Evolutionary conservation across 2,888 invertebrate species (phyloP).

Genomic region (Dolichomitus sp.): DNA sequence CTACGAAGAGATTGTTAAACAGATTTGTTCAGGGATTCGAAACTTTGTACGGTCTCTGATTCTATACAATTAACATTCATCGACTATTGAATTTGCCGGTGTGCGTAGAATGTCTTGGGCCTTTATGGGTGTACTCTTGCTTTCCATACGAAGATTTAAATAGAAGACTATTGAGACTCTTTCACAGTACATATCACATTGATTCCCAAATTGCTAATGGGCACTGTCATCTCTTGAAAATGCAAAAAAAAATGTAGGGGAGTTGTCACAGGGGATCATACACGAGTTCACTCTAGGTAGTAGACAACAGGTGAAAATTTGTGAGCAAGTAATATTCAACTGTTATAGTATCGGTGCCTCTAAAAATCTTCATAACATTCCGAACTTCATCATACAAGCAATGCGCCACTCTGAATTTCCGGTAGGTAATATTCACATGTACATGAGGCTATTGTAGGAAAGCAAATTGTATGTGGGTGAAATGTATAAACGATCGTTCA

Average conservation of each 20-base stretch:
- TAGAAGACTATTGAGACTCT: slow-evolving; percentile 57
- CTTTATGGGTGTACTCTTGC: slow-evolving; percentile 64
- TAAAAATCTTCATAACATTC: background rate
- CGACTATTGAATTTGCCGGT: slow-evolving; percentile 59
- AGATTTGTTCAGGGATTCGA: slow-evolving; percentile 62
- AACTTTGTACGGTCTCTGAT: slow-evolving; percentile 53
- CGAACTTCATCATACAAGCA: background rate
- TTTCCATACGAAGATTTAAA: slow-evolving; percentile 66
- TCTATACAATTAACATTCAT: slow-evolving; percentile 64
- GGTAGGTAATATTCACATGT: background rate
- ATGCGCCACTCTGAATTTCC: background rate
- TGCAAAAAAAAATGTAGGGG: slow-evolving; percentile 31
- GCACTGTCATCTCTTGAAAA: slow-evolving; percentile 50
- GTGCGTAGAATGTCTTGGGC: slow-evolving; percentile 55
- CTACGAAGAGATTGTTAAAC: slow-evolving; percentile 37
- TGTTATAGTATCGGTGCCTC: background rate
- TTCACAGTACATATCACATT: too few species aligned
- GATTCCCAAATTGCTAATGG: too few species aligned
- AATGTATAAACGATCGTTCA: background rate
- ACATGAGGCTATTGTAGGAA: background rate
- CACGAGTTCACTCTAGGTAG: slow-evolving; percentile 51
- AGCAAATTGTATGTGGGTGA: background rate
- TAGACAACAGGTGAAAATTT: slow-evolving; percentile 63
- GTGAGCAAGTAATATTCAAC: slow-evolving; percentile 26
- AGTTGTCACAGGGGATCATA: slow-evolving; percentile 51